Conservation (phyloP, 2,797 vertebrate genomes). For the Hybognathus amarus region DNA sequence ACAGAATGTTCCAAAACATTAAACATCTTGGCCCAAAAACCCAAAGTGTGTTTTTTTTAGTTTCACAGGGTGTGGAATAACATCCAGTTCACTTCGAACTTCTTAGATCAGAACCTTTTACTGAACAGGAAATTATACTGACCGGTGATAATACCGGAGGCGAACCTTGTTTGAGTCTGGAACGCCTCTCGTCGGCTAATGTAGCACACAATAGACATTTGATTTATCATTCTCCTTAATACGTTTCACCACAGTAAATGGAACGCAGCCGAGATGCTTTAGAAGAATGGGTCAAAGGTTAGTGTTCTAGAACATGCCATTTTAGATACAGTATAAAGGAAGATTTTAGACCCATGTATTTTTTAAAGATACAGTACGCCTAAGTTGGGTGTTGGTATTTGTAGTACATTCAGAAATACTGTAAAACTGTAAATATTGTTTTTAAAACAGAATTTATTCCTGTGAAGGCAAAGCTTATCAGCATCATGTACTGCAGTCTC, state of each 20-base stretch:
- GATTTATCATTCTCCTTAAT: slow-evolving; percentile 81
- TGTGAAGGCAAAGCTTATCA: neutral
- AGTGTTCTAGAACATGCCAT: slow-evolving; percentile 32
- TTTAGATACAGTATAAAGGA: slow-evolving; percentile 10
- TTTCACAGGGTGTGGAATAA: slow-evolving; percentile 40
- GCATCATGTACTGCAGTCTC: neutral
- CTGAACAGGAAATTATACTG: too few species aligned
- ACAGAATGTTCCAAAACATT: neutral
- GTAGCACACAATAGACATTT: slow-evolving; percentile 75
- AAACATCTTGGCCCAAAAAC: slow-evolving; percentile 10
- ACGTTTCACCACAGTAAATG: slow-evolving; percentile 67
- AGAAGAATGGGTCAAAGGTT: slow-evolving; percentile 39
- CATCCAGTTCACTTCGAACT: slow-evolving; percentile 37
- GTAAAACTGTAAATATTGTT: neutral
- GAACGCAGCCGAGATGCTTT: slow-evolving; percentile 65
- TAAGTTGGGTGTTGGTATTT: neutral
- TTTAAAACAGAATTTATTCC: neutral
- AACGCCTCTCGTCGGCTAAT: slow-evolving; percentile 75
- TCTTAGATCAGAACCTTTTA: too few species aligned
- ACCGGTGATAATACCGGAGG: slow-evolving; percentile 82
- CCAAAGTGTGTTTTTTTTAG: neutral
- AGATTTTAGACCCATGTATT: slow-evolving; percentile 19
- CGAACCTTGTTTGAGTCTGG: slow-evolving; percentile 75
- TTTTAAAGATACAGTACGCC: neutral
- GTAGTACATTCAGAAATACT: neutral